Base-by-base conservation (phyloP, 2,113 vertebrate genomes). In the Marmota flaviventris region DNA sequence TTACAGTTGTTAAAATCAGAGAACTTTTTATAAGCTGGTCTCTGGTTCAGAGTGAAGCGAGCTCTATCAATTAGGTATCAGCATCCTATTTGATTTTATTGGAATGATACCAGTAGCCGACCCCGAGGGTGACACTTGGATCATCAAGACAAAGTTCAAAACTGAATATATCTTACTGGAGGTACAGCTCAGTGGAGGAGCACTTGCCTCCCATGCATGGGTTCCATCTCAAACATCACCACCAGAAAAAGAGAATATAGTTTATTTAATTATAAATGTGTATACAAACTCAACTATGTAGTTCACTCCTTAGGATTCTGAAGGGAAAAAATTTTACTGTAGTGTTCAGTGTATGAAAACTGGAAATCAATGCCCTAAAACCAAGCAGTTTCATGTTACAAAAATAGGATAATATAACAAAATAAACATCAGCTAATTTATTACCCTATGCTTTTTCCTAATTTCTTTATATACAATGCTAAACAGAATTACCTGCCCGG, bases 371-470 rank as follows among this genome's bases (percentile, higher is more conserved):
- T 51, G 4, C 75, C 65, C 87, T 91, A 78, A 76, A 16, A 20
- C 45, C 32, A 90, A 90, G n/a, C 16, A 78, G 77, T 93, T 95
- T 97, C 88, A 37, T 92, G 45, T 10, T 79, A 91, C 2, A 91
- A 63, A 63, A 61, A 91, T 0, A 95, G 27, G 84, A 58, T 63
- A 93, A 79, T 76, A 29, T 16, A 96, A 89, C 14, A 91, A 94
- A 82, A 85, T 51, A 86, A 95, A 82, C 45, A 90, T 4, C 58
- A 77, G 51, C 17, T 90, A 83, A 24, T 86, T 75, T 61, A 91
- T 85, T 79, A 84, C 9, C 18, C 70, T 85, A 17, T 84, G 61
- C 63, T 72, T 72, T 70, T 94, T 88, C 56, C 65, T n/a, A 53
- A 84, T 86, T 94, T 96, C 37, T 83, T 77, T 82, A 42, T 14